A percentile compares a stretch with the other conserved stretches of the same genome.
Evolutionary conservation across 2,888 invertebrate genomes (phyloP).

Genomic region (Lathronympha strigana): DNA sequence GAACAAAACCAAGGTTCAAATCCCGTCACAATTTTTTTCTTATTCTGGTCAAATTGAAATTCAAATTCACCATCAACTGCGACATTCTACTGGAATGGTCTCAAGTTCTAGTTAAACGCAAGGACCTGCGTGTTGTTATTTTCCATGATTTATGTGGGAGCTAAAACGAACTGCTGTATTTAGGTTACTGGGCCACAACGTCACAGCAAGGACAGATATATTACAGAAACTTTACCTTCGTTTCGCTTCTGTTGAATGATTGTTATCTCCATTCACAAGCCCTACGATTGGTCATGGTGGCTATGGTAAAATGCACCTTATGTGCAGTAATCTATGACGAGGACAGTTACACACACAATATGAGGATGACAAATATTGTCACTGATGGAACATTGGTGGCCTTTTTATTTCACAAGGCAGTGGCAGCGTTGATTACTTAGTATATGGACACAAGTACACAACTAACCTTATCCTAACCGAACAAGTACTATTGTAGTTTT

Average conservation of each 20-base stretch:
- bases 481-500: too few species aligned
- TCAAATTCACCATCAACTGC: slow-evolving; percentile 8
- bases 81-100: slow-evolving; percentile 12
- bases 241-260: slow-evolving; percentile 21
- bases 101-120: slow-evolving; percentile 9
- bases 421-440: slow-evolving; percentile 3
- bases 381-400: slow-evolving; percentile 23
- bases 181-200: slow-evolving; percentile 47
- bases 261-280: slow-evolving; percentile 27
- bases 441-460: neutral
- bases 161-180: slow-evolving; percentile 41
- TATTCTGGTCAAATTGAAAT: slow-evolving; percentile 5
- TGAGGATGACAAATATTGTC: slow-evolving; percentile 28
- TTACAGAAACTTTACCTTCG: slow-evolving; percentile 41
- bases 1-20: neutral
- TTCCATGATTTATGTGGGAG: slow-evolving; percentile 32
- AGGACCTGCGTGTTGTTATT: slow-evolving; percentile 11
- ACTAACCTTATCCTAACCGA: too few species aligned
- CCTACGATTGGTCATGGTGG: slow-evolving; percentile 9
- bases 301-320: slow-evolving; percentile 3
- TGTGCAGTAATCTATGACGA: slow-evolving; percentile 19
- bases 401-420: slow-evolving; percentile 16
- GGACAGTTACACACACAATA: slow-evolving; percentile 15
- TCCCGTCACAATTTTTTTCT: neutral
- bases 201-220: slow-evolving; percentile 40